These are phyloP conservation scores for Eurystomus gularis DNA, from an alignment of 2,113 vertebrate genomes.

Conservation along the genomic window DNA sequence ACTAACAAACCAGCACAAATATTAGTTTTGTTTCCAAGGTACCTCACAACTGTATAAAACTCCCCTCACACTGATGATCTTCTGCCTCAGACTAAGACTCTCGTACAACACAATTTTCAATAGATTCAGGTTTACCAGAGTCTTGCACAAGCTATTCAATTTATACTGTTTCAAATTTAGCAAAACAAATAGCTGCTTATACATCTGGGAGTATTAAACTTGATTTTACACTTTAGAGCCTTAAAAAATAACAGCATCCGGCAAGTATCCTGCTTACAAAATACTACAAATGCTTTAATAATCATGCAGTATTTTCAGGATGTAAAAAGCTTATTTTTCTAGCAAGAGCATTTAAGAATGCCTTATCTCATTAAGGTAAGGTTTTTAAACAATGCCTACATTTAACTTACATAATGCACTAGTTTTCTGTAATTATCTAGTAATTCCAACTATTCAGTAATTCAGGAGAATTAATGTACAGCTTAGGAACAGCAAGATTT, in stretches of 20 bases:
- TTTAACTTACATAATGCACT: slow-evolving; percentile 31
- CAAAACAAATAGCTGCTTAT: neutral
- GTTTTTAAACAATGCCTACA: slow-evolving; percentile 18
- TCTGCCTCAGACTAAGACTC: neutral
- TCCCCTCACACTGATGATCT: neutral
- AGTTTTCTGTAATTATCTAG: slow-evolving; percentile 26
- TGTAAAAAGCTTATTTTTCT: neutral
- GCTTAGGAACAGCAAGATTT: slow-evolving; percentile 19
- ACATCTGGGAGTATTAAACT: neutral
- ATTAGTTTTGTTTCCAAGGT: slow-evolving; percentile 32
- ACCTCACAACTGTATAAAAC: neutral
- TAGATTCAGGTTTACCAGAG: neutral
- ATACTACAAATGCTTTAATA: neutral
- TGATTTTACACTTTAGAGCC: neutral
- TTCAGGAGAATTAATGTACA: neutral
- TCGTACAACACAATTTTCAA: neutral
- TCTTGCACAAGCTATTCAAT: neutral
- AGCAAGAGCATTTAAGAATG: neutral
- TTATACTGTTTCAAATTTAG: neutral
- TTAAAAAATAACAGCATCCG: neutral
- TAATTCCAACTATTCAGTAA: slow-evolving; percentile 44
- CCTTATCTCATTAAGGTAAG: neutral
- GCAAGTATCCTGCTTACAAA: neutral
- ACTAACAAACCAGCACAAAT: slow-evolving; percentile 12
- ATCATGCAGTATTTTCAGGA: neutral